Evolutionary conservation across 53 echinoderm and acorn worm genomes (phyloP), one percentile per base, ranked within the genome.

Genomic region (Glandiceps talaboti): DNA sequence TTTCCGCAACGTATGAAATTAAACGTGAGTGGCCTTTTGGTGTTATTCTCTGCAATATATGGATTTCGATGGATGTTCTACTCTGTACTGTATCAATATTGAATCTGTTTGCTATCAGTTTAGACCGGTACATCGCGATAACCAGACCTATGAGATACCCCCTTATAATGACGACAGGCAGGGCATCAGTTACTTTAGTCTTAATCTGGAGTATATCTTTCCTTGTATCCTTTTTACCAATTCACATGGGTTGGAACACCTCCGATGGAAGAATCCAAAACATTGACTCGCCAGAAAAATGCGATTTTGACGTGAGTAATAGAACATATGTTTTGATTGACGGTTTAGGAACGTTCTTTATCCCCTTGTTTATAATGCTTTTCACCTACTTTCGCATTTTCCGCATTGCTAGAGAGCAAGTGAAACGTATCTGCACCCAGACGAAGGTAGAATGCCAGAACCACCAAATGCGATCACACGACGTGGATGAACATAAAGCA

Each of bases 11-110:
- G 32, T 84, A 86, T 27, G 90, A 88, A 80, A 82, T 92, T 31
- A 84, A 81, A 73, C 89, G 94, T 14, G 84, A 89, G 78, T 99
- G 99, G 99, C 87, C 89, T 27, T 99, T 91, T 45, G 99, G 99
- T 1, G 74, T 81, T 6, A 85, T 91, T 12, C 84, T 91, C 78
- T 99, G 99, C 77, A 94, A 99, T 75, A 77, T 99, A 25, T 99
- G 90, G 86, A 88, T 94, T 27, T 91, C 99, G 1, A 93, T 91
- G 80, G 99, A 99, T 79, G 94, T 99, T 76, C 78, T 94, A 76
- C 83, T 94, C 33, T 89, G 91, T 77, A 99, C 99, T 26, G 93
- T 93, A 1, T 99, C 99, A 76, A 99, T 99, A 32, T 84, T 91
- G 79, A 91, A 94, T 80, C 76, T 99, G 29, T 94, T 94, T 74